Percentiles rank a stretch among this genome's conserved stretches.
Conservation (phyloP, 2,797 vertebrate genomes). For the Hephaestus fuliginosus region DNA sequence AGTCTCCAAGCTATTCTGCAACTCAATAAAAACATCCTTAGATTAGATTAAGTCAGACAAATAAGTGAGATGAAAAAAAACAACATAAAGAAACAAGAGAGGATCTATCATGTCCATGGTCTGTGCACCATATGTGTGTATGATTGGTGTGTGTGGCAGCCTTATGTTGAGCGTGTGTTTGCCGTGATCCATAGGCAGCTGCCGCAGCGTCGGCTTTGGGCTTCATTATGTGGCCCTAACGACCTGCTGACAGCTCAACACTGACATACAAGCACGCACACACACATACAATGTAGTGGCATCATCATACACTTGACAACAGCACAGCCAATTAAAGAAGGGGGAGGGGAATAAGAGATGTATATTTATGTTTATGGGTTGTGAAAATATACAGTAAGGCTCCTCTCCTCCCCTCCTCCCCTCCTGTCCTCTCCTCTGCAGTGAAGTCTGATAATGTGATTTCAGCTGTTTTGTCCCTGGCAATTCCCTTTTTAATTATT, state of each 20-base stretch:
- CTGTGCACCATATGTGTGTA: conserved; percentile 68
- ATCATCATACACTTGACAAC: conserved; percentile 72
- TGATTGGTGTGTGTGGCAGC: conserved; percentile 65
- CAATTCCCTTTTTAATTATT: conserved; percentile 96
- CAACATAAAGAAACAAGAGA: conserved; percentile 23
- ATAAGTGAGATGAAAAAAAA: conserved; percentile 11
- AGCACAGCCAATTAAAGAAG: conserved; percentile 71
- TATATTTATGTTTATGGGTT: conserved; percentile 62
- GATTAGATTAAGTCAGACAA: background rate
- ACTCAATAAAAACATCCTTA: background rate
- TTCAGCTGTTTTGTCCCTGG: conserved; percentile 89
- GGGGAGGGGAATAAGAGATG: conserved; percentile 40
- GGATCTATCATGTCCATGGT: conserved; percentile 38
- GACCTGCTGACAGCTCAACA: conserved; percentile 90
- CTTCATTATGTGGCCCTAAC: conserved; percentile 97
- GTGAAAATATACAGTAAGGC: conserved; percentile 41
- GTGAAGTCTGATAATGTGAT: conserved; percentile 86
- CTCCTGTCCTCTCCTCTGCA: conserved; percentile 68
- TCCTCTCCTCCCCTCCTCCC: conserved; percentile 17
- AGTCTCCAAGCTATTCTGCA: background rate
- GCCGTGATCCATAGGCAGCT: conserved; percentile 89
- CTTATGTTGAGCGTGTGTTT: conserved; percentile 74
- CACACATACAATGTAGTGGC: conserved; percentile 43
- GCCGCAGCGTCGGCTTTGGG: conserved; percentile 88
- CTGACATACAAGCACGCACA: conserved; percentile 55